Evolutionary conservation across 2,888 invertebrate species (phyloP), one percentile per base, ranked within the genome.

Genomic region (Hoplodrina ambigua): DNA sequence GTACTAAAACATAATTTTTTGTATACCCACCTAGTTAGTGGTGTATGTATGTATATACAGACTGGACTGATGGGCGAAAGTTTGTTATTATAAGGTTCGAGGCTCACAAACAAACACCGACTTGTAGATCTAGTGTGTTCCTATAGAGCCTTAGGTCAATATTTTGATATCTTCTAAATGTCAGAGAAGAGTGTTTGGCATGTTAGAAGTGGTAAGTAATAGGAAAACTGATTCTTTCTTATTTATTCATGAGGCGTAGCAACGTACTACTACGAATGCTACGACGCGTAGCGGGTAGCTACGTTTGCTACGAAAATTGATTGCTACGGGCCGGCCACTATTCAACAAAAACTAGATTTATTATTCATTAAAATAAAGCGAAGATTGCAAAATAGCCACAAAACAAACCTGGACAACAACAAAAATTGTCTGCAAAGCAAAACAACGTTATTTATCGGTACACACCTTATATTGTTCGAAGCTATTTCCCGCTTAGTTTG

Each of bases 401-500:
- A 15, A 41, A 68, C 30, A 57, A 44, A 13, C 46, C 46, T 11
- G 52, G 17, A 25, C 8, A 33, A 20, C 1, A 55, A 72, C 52
- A 44, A 72, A 44, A 67, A 70, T 15, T 49, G 65, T 37, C 66
- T 50, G 20, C 50, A 63, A 81, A 69, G 33, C 49, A 58, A 62
- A 80, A 81, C 80, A 83, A 78, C 66, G 76, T 73, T 74, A 76
- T 85, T 82, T 82, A 83, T 84, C 66, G 72, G 66, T 64, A 76
- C 72, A 83, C 70, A 75, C 69, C 77, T 81, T 84, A 84, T 83
- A 88, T 86, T 85, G 86, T 85, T 85, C 73, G 75, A 73, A 73
- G 78, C 82, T 80, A 78, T 77, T 85, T 82, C 81, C 80, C 87
- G 87, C 85, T 88, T 87, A 91, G 90, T 86, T 85, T 82, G 89